Conservation (phyloP, 2,797 vertebrate species). For the Glossophaga mutica region DNA sequence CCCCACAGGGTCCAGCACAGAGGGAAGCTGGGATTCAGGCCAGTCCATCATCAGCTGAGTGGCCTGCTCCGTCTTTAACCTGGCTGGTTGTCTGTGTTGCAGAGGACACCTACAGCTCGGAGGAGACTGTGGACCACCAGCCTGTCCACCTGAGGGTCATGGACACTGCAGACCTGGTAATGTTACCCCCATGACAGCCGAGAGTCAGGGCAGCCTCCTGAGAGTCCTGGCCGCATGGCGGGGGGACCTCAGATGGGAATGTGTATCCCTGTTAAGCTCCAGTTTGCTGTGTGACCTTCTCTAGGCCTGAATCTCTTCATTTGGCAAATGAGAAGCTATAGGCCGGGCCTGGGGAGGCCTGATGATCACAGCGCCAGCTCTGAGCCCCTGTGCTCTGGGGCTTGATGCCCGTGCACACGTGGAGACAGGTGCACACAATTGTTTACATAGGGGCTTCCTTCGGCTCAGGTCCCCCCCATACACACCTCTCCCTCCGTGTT, state of each 20-base stretch:
- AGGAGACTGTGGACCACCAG: constrained; percentile 93
- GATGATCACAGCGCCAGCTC: not conserved
- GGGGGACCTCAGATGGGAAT: not conserved
- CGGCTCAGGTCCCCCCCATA: not conserved
- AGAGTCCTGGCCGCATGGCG: not conserved
- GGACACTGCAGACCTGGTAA: constrained; percentile 95
- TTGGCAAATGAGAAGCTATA: not conserved
- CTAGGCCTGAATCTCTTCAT: not conserved
- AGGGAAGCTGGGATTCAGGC: not conserved
- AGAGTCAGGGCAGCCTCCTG: not conserved
- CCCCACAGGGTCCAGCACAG: not conserved
- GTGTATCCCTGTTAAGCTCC: not conserved
- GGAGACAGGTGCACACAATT: not conserved
- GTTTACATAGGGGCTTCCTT: not conserved
- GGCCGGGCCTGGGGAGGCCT: not conserved
- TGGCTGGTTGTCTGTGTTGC: constrained; percentile 54
- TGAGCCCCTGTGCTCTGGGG: not conserved
- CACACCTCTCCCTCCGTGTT: not conserved
- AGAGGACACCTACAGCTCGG: constrained; percentile 93
- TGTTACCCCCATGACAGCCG: too few species aligned
- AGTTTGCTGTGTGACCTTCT: not conserved
- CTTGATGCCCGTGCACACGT: not conserved
- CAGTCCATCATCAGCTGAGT: not conserved
- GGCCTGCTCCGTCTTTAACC: not conserved
- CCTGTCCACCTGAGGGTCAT: constrained; percentile 90